These are phyloP conservation scores for Cirrhinus molitorella DNA, from an alignment of 2,797 vertebrate genomes.

Conservation along the genomic window DNA sequence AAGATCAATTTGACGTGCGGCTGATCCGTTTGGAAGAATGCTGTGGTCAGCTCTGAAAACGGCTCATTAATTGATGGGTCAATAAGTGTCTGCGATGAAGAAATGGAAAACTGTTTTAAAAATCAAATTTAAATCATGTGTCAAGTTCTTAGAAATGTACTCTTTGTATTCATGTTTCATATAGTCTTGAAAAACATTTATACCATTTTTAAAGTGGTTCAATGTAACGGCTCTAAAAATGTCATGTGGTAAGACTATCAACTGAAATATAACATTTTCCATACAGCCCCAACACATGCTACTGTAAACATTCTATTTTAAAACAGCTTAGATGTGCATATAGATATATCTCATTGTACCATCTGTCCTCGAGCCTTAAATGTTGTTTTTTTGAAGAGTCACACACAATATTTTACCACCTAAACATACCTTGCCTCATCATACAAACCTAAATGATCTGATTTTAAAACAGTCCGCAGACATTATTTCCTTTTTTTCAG, in stretches of 20 bases:
- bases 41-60: slow-evolving; percentile 15
- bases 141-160: not conserved
- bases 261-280: not conserved
- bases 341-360: no score
- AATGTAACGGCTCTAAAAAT: not conserved
- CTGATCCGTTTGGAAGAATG: slow-evolving; percentile 30
- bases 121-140: not conserved
- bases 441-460: no score
- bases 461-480: no score
- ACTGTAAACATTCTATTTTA: no score
- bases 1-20: slow-evolving; percentile 40
- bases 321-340: no score
- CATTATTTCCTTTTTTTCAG: no score
- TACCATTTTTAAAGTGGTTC: not conserved
- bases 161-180: not conserved
- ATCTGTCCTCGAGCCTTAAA: no score
- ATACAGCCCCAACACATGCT: not conserved
- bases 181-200: not conserved
- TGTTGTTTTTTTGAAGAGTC: no score
- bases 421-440: no score
- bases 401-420: no score
- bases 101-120: slow-evolving; percentile 4
- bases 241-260: not conserved
- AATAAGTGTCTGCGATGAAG: not conserved
- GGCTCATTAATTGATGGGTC: slow-evolving; percentile 25